phyloP scores from a whole-genome alignment of 2,888 invertebrate genomes.

The Leptopterna dolabrata region DNA sequence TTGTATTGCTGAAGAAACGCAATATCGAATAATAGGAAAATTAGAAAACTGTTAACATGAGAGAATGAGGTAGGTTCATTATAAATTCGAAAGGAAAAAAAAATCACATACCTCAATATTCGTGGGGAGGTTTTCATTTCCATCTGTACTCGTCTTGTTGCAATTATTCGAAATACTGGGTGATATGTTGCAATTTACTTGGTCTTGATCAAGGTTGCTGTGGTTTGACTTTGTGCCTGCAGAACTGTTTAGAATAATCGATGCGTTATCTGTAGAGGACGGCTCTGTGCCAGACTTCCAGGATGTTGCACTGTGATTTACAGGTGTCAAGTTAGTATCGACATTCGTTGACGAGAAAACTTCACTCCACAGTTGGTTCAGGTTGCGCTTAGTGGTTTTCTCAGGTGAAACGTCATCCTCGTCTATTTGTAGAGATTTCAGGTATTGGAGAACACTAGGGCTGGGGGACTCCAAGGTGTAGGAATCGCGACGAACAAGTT shows the following conservation, averaged over 20 bases:
- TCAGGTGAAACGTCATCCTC: neutral
- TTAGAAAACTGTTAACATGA: no score
- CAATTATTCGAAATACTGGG: neutral
- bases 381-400: slow-evolving; percentile 36
- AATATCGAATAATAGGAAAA: no score
- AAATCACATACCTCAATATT: neutral
- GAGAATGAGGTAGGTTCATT: no score
- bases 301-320: slow-evolving; percentile 1
- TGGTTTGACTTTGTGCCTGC: neutral
- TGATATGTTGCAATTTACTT: neutral
- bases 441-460: slow-evolving; percentile 61
- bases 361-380: slow-evolving; percentile 52
- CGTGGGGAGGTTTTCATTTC: neutral
- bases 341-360: neutral
- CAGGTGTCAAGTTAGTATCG: neutral
- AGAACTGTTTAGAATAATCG: neutral
- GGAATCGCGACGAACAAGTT: slow-evolving; percentile 62
- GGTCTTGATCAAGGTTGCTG: neutral
- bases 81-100: neutral
- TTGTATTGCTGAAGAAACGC: no score
- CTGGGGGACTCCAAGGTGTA: slow-evolving; percentile 64
- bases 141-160: neutral
- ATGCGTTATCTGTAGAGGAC: neutral
- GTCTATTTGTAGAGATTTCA: slow-evolving; percentile 44
- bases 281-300: slow-evolving; percentile 4